These are phyloP conservation scores for Dallia pectoralis DNA, from an alignment of 2,797 vertebrate genomes.

Conservation along the genomic window DNA sequence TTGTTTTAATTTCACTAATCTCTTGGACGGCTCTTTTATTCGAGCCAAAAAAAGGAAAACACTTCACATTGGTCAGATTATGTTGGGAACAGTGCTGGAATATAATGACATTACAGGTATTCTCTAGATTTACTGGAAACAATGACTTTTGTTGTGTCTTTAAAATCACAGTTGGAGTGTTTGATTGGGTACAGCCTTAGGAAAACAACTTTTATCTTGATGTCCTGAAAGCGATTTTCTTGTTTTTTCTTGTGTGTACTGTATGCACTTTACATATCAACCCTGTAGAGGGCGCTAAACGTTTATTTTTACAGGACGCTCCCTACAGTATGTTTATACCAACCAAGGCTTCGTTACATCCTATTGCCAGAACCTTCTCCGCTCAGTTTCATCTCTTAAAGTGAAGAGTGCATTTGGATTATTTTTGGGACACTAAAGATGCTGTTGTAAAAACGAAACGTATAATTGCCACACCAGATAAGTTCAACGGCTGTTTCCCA, in stretches of 20 bases:
- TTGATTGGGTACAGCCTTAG: not conserved
- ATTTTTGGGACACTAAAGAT: not conserved
- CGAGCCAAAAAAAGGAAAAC: slow-evolving; percentile 22
- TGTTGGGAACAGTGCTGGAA: not conserved
- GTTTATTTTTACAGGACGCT: not conserved
- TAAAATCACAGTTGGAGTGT: not conserved
- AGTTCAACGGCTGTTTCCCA: not conserved
- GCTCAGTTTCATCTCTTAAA: not conserved
- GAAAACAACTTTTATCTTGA: not conserved
- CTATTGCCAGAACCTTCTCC: not conserved
- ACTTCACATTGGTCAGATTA: slow-evolving; percentile 13
- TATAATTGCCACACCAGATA: not conserved
- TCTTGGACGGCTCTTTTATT: slow-evolving; percentile 35
- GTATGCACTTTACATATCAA: slow-evolving; percentile 8
- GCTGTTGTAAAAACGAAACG: not conserved
- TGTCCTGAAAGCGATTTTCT: not conserved
- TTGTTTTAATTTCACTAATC: slow-evolving; percentile 28
- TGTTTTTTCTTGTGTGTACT: not conserved
- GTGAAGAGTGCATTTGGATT: not conserved
- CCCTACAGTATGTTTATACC: not conserved
- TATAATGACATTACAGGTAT: not conserved
- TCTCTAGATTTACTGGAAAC: not conserved
- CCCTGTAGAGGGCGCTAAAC: not conserved
- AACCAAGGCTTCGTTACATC: not conserved
- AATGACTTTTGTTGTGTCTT: not conserved